Conservation (phyloP, 2,797 vertebrate genomes). For the Poeciliopsis infans region DNA sequence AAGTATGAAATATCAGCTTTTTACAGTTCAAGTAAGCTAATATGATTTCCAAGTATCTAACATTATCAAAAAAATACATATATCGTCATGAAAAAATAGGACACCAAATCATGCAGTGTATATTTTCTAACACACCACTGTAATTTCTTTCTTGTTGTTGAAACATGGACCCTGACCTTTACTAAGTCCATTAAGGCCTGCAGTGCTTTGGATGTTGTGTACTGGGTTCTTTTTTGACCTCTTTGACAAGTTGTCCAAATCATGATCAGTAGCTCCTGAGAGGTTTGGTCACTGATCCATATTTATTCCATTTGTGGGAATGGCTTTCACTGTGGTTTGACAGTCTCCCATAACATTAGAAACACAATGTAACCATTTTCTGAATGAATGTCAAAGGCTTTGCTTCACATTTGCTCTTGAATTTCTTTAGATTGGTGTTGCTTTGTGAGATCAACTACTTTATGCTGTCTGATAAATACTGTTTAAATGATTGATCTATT, state of each 20-base stretch:
- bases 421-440: background rate
- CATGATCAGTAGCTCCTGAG: background rate
- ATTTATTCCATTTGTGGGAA: background rate
- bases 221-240: background rate
- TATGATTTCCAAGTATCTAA: background rate
- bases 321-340: background rate
- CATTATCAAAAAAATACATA: background rate
- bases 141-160: background rate
- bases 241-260: background rate
- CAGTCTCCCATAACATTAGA: background rate
- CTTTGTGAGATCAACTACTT: background rate
- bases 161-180: background rate
- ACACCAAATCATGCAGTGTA: background rate
- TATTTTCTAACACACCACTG: background rate
- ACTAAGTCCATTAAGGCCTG: no score
- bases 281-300: background rate
- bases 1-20: background rate
- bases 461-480: background rate
- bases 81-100: background rate
- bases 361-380: background rate
- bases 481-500: background rate
- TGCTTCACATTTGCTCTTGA: background rate
- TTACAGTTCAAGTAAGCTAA: background rate
- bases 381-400: background rate
- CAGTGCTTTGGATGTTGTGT: background rate